Evolutionary conservation across 2,888 invertebrate genomes (phyloP).

Genomic region (Lissonota sp.): DNA sequence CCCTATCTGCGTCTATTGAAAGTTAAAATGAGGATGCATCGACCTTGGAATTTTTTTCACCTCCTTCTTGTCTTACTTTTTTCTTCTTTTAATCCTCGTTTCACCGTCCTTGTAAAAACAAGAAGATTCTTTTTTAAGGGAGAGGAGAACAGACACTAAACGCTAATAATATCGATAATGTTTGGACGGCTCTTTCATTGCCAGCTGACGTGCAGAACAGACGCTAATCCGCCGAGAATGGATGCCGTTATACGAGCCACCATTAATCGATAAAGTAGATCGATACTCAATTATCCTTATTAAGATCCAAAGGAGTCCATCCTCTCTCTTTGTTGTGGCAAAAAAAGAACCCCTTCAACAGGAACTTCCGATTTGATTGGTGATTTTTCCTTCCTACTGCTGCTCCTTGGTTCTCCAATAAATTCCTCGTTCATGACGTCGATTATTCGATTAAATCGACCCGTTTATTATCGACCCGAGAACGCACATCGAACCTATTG

Average conservation of each 20-base stretch:
- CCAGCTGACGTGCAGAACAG: constrained; percentile 43
- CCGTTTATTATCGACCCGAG: constrained; percentile 21
- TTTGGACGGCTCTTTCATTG: constrained; percentile 18
- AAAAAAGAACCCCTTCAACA: constrained; percentile 14
- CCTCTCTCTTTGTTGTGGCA: not conserved
- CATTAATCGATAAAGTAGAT: constrained; percentile 78
- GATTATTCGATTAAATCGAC: constrained; percentile 51
- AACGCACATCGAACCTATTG: not conserved
- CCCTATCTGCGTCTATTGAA: not conserved
- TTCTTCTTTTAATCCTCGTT: not conserved
- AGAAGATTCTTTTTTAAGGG: constrained; percentile 4
- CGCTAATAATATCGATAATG: constrained; percentile 25
- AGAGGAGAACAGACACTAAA: not conserved
- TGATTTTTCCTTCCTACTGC: constrained; percentile 24
- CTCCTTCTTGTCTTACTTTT: not conserved
- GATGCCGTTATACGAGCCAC: constrained; percentile 55
- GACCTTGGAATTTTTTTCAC: constrained; percentile 4
- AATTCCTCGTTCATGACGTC: constrained; percentile 33
- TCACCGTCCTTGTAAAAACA: not conserved
- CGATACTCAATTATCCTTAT: constrained; percentile 78
- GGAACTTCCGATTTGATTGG: constrained; percentile 54
- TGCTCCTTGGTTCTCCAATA: not conserved
- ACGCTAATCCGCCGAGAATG: constrained; percentile 44
- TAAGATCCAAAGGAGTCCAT: constrained; percentile 65
- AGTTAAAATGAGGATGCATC: not conserved